A percentile compares a stretch with the other conserved stretches of the same genome.
Evolutionary conservation across 2,113 vertebrate species (phyloP).

Genomic region (Rhinopomastus cyanomelas): DNA sequence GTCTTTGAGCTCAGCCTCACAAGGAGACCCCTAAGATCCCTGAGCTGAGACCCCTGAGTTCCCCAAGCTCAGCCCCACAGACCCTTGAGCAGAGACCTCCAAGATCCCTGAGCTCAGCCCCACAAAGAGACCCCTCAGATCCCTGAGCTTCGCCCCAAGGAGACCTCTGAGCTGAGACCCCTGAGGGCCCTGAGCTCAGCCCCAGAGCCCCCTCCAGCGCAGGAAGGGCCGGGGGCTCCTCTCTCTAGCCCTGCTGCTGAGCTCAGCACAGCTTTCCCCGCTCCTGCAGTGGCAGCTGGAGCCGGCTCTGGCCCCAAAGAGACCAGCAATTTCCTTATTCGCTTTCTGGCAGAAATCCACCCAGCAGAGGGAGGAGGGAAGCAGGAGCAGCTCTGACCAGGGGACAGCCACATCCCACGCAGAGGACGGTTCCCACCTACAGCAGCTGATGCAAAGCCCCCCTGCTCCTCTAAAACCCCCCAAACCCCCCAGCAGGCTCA

Average conservation of each 20-base stretch:
- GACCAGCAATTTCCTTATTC: constrained; percentile 24
- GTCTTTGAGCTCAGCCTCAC: too few relatives aligned
- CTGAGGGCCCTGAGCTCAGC: too few relatives aligned
- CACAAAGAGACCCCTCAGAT: too few relatives aligned
- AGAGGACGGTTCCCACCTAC: background rate
- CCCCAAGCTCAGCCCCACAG: too few relatives aligned
- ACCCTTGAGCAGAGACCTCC: too few relatives aligned
- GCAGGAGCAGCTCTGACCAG: background rate
- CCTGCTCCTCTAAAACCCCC: background rate
- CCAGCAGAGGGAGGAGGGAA: rapidly evolving
- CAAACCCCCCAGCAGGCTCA: rapidly evolving
- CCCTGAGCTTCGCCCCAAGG: too few relatives aligned
- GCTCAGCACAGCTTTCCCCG: background rate
- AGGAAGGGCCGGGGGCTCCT: background rate
- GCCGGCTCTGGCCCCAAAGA: background rate
- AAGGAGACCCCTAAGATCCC: too few relatives aligned
- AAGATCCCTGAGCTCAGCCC: too few relatives aligned
- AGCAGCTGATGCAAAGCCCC: background rate
- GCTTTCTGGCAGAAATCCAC: background rate
- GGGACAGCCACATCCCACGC: background rate
- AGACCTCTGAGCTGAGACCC: too few relatives aligned
- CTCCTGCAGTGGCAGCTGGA: rapidly evolving
- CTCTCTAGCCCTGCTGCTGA: background rate
- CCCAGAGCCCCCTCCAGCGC: background rate
- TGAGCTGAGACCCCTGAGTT: too few relatives aligned